Conservation (phyloP, 2,888 invertebrate species). For the Drosophila affinis region DNA sequence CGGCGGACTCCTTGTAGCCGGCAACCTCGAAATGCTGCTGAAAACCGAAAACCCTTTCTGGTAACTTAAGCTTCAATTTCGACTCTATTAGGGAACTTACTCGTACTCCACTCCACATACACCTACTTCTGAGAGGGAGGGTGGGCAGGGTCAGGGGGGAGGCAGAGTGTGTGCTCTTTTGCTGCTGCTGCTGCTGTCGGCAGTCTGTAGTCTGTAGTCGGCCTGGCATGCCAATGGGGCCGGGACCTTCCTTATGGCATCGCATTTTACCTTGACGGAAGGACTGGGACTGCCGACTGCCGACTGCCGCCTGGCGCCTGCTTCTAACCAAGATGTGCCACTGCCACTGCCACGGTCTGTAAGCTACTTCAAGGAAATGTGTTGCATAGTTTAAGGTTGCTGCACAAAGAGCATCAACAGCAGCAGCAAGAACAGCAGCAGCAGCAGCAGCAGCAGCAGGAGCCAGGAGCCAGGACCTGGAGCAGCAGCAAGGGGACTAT, state of each 20-base stretch:
- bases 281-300: constrained; percentile 10
- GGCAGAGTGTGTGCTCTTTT: constrained; percentile 32
- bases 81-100: constrained; percentile 41
- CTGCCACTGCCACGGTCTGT: constrained; percentile 21
- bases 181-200: constrained; percentile 20
- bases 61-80: constrained; percentile 44
- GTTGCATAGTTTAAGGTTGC: constrained; percentile 66
- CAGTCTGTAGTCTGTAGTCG: not conserved
- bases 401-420: constrained; percentile 35
- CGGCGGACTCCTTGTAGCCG: not conserved
- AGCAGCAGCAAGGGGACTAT: constrained; percentile 56
- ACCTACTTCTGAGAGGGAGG: too few relatives aligned
- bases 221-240: constrained; percentile 41
- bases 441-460: constrained; percentile 14
- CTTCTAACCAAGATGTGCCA: constrained; percentile 19
- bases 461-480: constrained; percentile 31
- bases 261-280: constrained; percentile 23
- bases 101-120: not conserved
- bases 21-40: not conserved
- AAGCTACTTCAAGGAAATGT: constrained; percentile 66
- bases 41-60: not conserved
- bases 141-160: not conserved
- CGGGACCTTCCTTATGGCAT: constrained; percentile 14
- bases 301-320: not conserved
- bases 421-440: constrained; percentile 32